Conservation (phyloP, 2,888 invertebrate genomes). For the Stenichneumon culpator region DNA sequence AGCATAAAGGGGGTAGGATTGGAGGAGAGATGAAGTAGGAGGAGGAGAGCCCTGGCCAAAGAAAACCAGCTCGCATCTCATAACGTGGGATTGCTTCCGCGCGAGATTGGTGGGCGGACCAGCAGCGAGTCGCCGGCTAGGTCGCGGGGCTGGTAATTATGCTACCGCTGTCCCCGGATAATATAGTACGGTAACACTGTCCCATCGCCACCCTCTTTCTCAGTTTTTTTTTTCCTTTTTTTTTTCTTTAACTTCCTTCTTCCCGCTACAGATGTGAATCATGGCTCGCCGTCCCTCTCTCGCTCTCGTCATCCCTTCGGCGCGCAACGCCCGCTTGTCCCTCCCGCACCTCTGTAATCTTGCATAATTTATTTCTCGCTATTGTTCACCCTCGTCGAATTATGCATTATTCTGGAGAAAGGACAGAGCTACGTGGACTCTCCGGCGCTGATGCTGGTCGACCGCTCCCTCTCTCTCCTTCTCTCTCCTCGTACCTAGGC, state of each 20-base stretch:
- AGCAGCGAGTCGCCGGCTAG: constrained; percentile 55
- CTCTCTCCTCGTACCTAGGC: constrained; percentile 59
- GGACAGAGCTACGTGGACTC: constrained; percentile 58
- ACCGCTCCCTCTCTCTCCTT: neutral
- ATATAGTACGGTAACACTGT: constrained; percentile 80
- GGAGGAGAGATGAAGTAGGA: constrained; percentile 44
- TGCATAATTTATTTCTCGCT: constrained; percentile 85
- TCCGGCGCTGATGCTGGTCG: constrained; percentile 39
- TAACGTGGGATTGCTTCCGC: constrained; percentile 75
- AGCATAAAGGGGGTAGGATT: constrained; percentile 41
- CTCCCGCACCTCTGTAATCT: constrained; percentile 83
- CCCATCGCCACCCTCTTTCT: constrained; percentile 66
- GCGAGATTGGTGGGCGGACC: constrained; percentile 67
- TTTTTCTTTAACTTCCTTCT: constrained; percentile 32
- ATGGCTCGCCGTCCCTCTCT: constrained; percentile 14
- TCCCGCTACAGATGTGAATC: constrained; percentile 23
- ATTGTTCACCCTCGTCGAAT: constrained; percentile 81
- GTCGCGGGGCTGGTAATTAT: constrained; percentile 81
- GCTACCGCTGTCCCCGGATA: constrained; percentile 83
- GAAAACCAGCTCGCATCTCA: constrained; percentile 77
- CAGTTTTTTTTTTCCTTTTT: constrained; percentile 40
- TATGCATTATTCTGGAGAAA: constrained; percentile 80
- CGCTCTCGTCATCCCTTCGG: constrained; percentile 52
- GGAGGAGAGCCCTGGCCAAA: constrained; percentile 66
- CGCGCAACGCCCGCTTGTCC: constrained; percentile 41